Conservation (phyloP, 2,113 vertebrate genomes). For the Buteo buteo region DNA sequence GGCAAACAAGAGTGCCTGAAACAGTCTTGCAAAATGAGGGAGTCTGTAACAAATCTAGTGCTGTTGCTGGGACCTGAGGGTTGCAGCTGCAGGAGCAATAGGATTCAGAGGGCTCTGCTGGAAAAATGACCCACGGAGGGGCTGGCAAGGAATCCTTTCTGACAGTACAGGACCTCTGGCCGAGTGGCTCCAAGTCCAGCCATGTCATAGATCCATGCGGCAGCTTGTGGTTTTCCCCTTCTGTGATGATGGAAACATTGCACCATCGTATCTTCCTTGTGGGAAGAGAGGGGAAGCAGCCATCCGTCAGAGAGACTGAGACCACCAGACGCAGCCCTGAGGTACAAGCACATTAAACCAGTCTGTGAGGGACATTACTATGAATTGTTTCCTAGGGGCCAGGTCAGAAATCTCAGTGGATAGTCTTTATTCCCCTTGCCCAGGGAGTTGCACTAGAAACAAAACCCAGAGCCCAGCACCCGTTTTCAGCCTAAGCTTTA, state of each 20-base stretch:
- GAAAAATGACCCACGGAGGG: neutral
- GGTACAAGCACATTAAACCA: neutral
- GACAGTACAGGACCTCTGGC: neutral
- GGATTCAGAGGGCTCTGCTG: neutral
- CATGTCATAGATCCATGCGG: neutral
- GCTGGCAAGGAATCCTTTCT: neutral
- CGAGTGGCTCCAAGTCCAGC: neutral
- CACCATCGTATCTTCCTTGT: neutral
- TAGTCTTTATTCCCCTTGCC: neutral
- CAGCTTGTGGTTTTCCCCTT: neutral
- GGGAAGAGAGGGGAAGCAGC: neutral
- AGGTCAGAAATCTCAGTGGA: neutral
- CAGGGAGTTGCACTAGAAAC: neutral
- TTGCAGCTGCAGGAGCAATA: neutral
- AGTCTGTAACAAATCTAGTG: neutral
- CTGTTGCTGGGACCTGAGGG: neutral
- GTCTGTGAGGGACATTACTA: neutral
- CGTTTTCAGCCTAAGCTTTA: neutral
- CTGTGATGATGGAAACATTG: neutral
- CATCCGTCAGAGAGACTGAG: neutral
- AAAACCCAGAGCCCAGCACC: neutral
- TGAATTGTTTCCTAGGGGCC: neutral
- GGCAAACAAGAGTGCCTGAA: neutral
- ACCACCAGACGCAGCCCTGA: neutral
- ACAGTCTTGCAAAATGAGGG: conserved; percentile 28